Conservation (phyloP, 1,140 invertebrate genomes). For the Harpegnathos saltator region DNA sequence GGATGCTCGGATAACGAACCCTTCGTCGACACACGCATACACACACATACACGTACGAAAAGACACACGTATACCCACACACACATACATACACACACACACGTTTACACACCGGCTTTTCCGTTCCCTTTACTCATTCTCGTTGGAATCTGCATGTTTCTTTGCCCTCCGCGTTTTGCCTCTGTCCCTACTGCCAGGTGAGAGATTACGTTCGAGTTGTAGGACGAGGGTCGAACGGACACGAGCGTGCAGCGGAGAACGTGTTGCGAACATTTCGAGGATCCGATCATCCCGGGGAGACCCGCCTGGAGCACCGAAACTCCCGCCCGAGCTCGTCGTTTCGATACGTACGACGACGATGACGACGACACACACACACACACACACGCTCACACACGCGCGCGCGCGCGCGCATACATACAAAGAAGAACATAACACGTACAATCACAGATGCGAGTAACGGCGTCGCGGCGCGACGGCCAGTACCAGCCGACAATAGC, state of each 20-base stretch:
- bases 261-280: slow-evolving; percentile 6
- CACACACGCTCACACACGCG: not conserved
- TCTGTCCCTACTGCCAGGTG: slow-evolving; percentile 69
- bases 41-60: not conserved
- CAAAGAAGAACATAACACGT: too few species aligned
- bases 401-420: too few species aligned
- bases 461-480: slow-evolving; percentile 47
- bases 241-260: slow-evolving; percentile 28
- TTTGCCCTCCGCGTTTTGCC: slow-evolving; percentile 48
- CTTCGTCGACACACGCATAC: slow-evolving; percentile 9
- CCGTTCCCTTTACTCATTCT: slow-evolving; percentile 2
- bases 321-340: slow-evolving; percentile 56
- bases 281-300: slow-evolving; percentile 60
- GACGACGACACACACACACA: slow-evolving; percentile 22
- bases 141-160: slow-evolving; percentile 38
- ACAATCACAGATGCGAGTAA: slow-evolving; percentile 58
- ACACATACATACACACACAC: slow-evolving; percentile 10
- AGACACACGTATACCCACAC: not conserved
- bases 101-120: not conserved
- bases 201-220: slow-evolving; percentile 44
- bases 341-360: slow-evolving; percentile 43
- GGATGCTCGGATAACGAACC: slow-evolving; percentile 64
- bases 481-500: slow-evolving; percentile 49
- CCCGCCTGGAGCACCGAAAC: slow-evolving; percentile 22
- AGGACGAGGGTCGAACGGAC: slow-evolving; percentile 42